Percentiles rank a stretch among this genome's conserved stretches.
phyloP scores from a whole-genome alignment of 2,888 invertebrate species.

The Chouioia cunea region DNA sequence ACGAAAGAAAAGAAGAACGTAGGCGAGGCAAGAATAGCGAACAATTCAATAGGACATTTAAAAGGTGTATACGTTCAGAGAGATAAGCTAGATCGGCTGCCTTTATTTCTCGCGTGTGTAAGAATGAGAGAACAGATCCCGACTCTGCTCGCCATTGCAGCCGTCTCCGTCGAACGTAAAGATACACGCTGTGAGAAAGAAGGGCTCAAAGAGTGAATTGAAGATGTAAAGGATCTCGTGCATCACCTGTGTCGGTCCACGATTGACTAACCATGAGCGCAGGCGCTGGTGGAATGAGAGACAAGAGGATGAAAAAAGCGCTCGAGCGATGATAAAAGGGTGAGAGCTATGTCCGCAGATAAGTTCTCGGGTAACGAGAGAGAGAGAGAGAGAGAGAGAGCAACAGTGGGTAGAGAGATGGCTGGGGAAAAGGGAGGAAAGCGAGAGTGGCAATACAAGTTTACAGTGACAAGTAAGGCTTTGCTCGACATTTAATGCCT shows the following conservation, averaged over 20 bases:
- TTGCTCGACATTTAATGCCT: conserved; percentile 31
- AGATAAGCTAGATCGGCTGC: conserved; percentile 44
- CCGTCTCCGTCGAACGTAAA: conserved; percentile 20
- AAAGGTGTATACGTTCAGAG: conserved; percentile 13
- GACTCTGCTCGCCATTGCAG: conserved; percentile 30
- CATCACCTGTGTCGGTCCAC: conserved; percentile 59
- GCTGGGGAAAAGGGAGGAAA: conserved; percentile 13
- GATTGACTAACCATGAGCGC: conserved; percentile 36
- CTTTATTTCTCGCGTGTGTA: conserved; percentile 33
- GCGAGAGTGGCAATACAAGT: background rate
- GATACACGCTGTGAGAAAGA: conserved; percentile 57
- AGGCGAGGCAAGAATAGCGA: conserved; percentile 36
- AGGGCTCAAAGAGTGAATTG: conserved; percentile 57
- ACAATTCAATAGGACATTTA: conserved; percentile 41
- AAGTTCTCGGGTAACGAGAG: conserved; percentile 21
- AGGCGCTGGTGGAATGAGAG: background rate
- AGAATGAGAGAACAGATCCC: conserved; percentile 49
- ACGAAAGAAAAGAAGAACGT: background rate
- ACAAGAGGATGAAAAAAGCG: conserved; percentile 27
- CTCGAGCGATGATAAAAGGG: conserved; percentile 41
- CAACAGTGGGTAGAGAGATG: conserved; percentile 30
- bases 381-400: conserved; percentile 1
- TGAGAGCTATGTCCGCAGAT: background rate
- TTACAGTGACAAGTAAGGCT: conserved; percentile 59
- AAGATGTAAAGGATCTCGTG: conserved; percentile 60